A percentile compares a stretch with the other conserved stretches of the same genome.
phyloP scores from a whole-genome alignment of 1,140 invertebrate genomes.

The Rhopalosiphum padi region DNA sequence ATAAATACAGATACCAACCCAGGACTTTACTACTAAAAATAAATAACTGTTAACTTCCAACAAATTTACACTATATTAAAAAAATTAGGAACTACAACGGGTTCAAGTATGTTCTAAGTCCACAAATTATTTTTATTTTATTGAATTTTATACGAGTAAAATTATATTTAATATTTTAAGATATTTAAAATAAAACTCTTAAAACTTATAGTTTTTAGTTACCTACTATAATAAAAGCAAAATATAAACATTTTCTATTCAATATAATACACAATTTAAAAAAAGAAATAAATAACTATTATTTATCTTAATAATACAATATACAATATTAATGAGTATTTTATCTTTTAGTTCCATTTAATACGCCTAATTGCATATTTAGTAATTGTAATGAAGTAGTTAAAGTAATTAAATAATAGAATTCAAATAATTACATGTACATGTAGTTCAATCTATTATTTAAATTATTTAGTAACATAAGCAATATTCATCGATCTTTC shows the following conservation, averaged over 20 bases:
- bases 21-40: not conserved
- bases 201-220: too few relatives aligned
- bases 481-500: not conserved
- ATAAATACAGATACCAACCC: too few relatives aligned
- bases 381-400: not conserved
- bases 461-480: not conserved
- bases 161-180: too few relatives aligned
- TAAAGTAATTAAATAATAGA: not conserved
- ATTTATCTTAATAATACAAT: not conserved
- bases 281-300: not conserved
- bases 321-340: not conserved
- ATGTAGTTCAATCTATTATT: not conserved
- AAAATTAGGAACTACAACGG: not conserved
- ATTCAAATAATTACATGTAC: not conserved
- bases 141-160: too few relatives aligned
- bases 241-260: not conserved
- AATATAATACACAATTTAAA: not conserved
- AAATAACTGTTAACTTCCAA: not conserved
- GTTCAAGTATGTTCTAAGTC: not conserved
- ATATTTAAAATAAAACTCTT: too few relatives aligned
- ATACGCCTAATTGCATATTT: not conserved
- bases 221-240: too few relatives aligned
- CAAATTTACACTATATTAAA: not conserved
- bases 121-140: not conserved
- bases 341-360: not conserved